These are phyloP conservation scores for Myotis vivesi DNA, from an alignment of 2,797 vertebrate species.

Conservation along the genomic window DNA sequence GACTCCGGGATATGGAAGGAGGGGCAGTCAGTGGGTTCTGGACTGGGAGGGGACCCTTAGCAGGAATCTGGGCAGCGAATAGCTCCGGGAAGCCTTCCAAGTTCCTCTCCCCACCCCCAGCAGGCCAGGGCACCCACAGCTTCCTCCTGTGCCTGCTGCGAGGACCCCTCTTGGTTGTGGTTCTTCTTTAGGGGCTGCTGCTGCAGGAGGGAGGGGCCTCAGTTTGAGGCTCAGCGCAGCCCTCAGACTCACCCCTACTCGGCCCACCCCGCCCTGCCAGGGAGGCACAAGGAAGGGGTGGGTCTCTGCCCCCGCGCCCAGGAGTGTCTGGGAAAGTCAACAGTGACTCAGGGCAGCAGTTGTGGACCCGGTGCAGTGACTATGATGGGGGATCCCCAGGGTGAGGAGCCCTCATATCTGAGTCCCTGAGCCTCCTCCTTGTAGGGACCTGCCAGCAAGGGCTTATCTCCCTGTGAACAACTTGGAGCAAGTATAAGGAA, in stretches of 20 bases:
- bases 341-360: neutral
- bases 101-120: too few relatives aligned
- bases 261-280: neutral
- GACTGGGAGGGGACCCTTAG: rapidly evolving
- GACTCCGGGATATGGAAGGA: neutral
- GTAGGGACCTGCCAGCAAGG: neutral
- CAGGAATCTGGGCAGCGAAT: neutral
- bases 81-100: neutral
- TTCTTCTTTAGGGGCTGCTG: neutral
- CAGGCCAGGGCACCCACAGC: neutral
- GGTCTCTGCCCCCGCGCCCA: neutral
- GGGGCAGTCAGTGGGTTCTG: neutral
- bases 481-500: neutral
- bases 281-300: neutral
- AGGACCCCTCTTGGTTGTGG: rapidly evolving
- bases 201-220: too few relatives aligned
- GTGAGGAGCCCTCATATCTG: neutral
- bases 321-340: neutral
- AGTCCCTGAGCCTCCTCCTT: neutral
- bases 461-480: neutral
- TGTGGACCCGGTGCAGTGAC: neutral
- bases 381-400: neutral
- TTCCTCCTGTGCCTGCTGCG: neutral
- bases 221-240: neutral
- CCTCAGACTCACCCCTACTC: neutral